A percentile compares a stretch with the other conserved stretches of the same genome.
Evolutionary conservation across 92 coral and sea anemone genomes (phyloP).

Genomic region (Epizoanthus rinbou): DNA sequence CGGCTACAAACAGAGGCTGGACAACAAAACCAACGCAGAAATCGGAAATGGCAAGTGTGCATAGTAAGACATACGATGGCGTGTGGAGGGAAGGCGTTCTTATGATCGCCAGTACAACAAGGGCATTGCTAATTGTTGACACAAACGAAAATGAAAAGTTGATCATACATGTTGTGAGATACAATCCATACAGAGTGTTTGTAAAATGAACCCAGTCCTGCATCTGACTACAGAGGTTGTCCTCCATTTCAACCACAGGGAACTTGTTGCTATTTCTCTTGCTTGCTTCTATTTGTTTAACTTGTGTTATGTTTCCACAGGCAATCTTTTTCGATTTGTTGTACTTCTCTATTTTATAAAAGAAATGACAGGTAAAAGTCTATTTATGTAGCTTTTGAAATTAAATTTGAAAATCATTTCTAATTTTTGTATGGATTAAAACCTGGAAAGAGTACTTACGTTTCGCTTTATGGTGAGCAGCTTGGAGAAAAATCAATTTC

Average conservation of each 20-base stretch:
- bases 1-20: conserved; percentile 36
- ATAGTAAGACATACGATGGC: conserved; percentile 15
- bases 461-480: neutral
- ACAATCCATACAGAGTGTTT: neutral
- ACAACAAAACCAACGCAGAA: conserved; percentile 32
- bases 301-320: neutral
- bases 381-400: neutral
- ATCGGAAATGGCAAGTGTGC: conserved; percentile 26
- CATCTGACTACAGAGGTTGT: conserved; percentile 24
- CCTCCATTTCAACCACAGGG: neutral
- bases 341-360: neutral
- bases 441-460: neutral
- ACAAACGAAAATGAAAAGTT: conserved; percentile 4
- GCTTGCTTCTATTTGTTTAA: neutral
- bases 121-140: conserved; percentile 20
- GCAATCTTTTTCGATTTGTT: neutral
- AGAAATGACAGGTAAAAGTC: neutral
- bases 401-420: neutral
- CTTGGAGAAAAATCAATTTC: neutral
- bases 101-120: conserved; percentile 18
- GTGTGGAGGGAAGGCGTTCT: conserved; percentile 12
- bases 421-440: neutral
- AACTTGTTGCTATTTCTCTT: neutral
- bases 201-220: conserved; percentile 22
- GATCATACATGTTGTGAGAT: neutral